These are phyloP conservation scores for Ctenodactylus gundi DNA, from an alignment of 2,113 vertebrate species.

Conservation along the genomic window DNA sequence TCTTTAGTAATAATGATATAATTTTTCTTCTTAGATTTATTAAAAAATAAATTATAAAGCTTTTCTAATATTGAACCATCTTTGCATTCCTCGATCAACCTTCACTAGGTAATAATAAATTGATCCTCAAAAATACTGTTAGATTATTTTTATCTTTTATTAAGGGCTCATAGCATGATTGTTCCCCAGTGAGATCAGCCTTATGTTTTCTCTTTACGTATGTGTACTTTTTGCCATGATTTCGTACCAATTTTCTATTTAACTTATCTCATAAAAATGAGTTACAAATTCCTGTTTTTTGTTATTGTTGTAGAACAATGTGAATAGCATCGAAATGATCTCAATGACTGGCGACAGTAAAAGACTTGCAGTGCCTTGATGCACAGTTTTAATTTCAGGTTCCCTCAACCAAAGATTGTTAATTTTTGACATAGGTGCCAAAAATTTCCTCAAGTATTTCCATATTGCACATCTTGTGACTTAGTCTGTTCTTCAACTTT, in stretches of 20 bases:
- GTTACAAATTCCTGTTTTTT: background rate
- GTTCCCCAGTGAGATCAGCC: background rate
- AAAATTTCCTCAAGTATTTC: no score
- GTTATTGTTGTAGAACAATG: background rate
- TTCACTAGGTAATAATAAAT: background rate
- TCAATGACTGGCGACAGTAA: no score
- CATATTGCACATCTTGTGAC: no score
- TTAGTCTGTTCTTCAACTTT: no score
- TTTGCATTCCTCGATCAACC: background rate
- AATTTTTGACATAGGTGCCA: no score
- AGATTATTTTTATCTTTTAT: background rate
- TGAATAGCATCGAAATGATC: conserved; percentile 15
- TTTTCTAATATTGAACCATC: background rate
- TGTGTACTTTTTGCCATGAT: background rate
- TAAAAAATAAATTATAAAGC: background rate
- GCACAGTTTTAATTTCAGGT: no score
- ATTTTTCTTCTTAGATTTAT: conserved; percentile 30
- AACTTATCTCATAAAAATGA: conserved; percentile 36
- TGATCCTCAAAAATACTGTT: background rate
- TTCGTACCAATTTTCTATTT: background rate
- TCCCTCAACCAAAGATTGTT: no score
- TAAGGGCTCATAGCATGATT: background rate
- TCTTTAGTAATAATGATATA: background rate
- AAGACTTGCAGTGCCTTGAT: no score
- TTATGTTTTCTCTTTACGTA: background rate